These are phyloP conservation scores for Acrobasis consociella DNA, from an alignment of 2,888 invertebrate genomes.

Conservation along the genomic window DNA sequence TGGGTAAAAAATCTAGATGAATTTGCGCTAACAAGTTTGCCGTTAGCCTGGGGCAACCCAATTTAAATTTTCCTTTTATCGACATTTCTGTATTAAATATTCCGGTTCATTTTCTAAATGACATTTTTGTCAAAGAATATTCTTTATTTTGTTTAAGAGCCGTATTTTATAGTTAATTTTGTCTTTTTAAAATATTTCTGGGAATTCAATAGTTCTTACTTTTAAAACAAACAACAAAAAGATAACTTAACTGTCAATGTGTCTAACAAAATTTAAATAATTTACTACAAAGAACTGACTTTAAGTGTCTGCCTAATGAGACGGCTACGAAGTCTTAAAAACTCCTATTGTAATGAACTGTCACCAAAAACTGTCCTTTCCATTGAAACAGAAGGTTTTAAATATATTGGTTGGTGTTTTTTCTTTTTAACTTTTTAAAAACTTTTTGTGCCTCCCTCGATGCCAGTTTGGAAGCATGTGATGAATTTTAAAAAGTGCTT, in stretches of 20 bases:
- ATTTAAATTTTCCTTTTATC: slow-evolving; percentile 1
- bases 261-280: slow-evolving; percentile 32
- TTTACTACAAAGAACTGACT: slow-evolving; percentile 27
- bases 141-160: background rate
- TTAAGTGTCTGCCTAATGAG: slow-evolving; percentile 1
- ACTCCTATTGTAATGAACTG: slow-evolving; percentile 53
- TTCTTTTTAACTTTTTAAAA: slow-evolving; percentile 41
- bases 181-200: too few relatives aligned
- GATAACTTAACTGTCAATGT: slow-evolving; percentile 28
- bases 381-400: slow-evolving; percentile 66
- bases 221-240: background rate
- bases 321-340: slow-evolving; percentile 36
- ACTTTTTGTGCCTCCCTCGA: slow-evolving; percentile 63
- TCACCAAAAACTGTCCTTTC: slow-evolving; percentile 67
- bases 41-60: slow-evolving; percentile 4
- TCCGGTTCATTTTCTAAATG: background rate
- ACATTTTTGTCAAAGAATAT: background rate
- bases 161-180: background rate
- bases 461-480: slow-evolving; percentile 61
- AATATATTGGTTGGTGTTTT: slow-evolving; percentile 64
- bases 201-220: too few relatives aligned
- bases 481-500: slow-evolving; percentile 75
- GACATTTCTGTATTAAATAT: background rate
- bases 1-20: slow-evolving; percentile 12
- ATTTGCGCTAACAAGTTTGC: slow-evolving; percentile 10